Conservation (phyloP, 2,113 vertebrate genomes). For the Scolopax mira region DNA sequence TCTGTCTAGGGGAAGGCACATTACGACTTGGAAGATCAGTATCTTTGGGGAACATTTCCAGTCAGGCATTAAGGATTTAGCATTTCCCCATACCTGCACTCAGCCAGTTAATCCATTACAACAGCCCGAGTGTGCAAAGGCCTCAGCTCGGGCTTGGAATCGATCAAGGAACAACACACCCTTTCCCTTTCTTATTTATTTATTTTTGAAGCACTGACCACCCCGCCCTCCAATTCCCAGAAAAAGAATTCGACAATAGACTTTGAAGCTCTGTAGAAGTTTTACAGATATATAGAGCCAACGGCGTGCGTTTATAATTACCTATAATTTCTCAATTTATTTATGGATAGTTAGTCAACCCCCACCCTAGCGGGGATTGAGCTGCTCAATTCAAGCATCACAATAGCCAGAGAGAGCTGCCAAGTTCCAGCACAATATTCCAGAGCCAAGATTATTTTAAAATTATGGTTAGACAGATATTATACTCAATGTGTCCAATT, state of each 20-base stretch:
- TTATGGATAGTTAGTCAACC: background rate
- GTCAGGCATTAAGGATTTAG: background rate
- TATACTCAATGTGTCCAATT: background rate
- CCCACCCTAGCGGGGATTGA: background rate
- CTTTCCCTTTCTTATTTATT: constrained; percentile 50
- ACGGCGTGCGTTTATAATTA: constrained; percentile 6
- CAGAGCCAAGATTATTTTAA: background rate
- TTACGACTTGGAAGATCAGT: background rate
- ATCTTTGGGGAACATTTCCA: background rate
- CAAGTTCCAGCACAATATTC: background rate
- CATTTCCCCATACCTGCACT: background rate
- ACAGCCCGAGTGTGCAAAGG: background rate
- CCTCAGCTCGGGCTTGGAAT: background rate
- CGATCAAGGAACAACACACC: background rate
- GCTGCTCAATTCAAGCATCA: background rate
- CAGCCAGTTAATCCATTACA: background rate
- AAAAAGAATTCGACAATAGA: background rate
- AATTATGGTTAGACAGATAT: background rate
- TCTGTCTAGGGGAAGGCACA: background rate
- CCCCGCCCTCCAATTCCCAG: constrained; percentile 6
- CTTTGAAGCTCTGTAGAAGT: background rate
- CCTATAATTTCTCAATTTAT: constrained; percentile 14
- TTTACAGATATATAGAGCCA: background rate
- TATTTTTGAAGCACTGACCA: constrained; percentile 3
- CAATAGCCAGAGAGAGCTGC: background rate